Conservation (phyloP, 2,797 vertebrate genomes). For the Sebastes steindachneri region DNA sequence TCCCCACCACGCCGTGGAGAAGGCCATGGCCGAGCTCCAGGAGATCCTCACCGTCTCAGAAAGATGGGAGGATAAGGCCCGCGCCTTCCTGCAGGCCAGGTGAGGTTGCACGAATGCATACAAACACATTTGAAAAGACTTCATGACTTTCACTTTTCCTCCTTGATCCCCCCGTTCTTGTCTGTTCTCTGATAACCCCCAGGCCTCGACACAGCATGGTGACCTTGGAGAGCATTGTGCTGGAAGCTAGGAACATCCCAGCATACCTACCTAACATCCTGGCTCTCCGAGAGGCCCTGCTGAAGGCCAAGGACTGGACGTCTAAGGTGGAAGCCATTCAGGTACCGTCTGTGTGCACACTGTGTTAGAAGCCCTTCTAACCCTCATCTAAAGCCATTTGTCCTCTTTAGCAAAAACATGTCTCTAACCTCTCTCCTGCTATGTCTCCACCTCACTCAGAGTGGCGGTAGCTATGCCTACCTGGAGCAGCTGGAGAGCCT, state of each 20-base stretch:
- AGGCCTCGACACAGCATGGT: slow-evolving; percentile 95
- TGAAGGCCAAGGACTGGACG: slow-evolving; percentile 97
- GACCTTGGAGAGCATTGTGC: slow-evolving; percentile 93
- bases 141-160: neutral
- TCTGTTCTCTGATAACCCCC: neutral
- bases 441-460: slow-evolving; percentile 74
- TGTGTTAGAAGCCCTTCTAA: neutral
- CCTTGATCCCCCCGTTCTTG: too few relatives aligned
- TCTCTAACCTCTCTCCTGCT: neutral
- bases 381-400: neutral
- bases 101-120: slow-evolving; percentile 40
- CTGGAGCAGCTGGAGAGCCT: slow-evolving; percentile 95
- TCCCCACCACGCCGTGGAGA: slow-evolving; percentile 97
- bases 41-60: slow-evolving; percentile 97
- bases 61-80: slow-evolving; percentile 98
- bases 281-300: slow-evolving; percentile 93
- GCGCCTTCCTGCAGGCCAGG: slow-evolving; percentile 95
- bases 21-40: slow-evolving; percentile 98
- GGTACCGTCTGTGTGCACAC: slow-evolving; percentile 73
- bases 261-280: slow-evolving; percentile 96
- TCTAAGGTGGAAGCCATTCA: slow-evolving; percentile 95
- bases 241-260: slow-evolving; percentile 96
- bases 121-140: neutral
- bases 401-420: neutral
- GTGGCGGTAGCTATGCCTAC: slow-evolving; percentile 92